Percentiles rank a stretch among this genome's conserved stretches.
Conservation (phyloP, 2,113 vertebrate species). For the Okapia johnstoni region DNA sequence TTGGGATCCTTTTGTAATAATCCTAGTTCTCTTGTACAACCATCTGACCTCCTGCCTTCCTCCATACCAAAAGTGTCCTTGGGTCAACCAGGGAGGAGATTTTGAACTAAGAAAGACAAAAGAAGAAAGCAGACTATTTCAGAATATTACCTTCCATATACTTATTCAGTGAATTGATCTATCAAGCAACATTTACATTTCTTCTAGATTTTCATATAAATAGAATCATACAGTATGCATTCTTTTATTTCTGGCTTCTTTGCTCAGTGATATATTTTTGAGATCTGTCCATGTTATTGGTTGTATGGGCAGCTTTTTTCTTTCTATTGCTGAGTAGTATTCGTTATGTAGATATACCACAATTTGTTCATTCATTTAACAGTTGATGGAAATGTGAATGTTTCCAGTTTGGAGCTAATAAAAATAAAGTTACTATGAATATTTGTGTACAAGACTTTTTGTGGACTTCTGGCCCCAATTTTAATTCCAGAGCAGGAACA, state of each 20-base stretch:
- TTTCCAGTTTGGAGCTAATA: background rate
- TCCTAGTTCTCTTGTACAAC: background rate
- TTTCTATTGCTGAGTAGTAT: background rate
- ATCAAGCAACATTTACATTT: background rate
- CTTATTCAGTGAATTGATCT: background rate
- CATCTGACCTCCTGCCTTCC: background rate
- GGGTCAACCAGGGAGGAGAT: background rate
- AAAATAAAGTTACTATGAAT: background rate
- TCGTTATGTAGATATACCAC: background rate
- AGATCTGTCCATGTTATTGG: background rate
- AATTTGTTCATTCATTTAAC: background rate
- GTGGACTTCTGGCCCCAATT: conserved; percentile 12
- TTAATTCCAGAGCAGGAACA: background rate
- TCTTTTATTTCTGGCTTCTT: background rate
- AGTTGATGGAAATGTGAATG: background rate
- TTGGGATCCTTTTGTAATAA: background rate
- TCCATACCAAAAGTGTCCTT: background rate
- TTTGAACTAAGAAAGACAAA: background rate
- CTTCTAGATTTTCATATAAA: background rate
- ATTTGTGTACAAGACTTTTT: background rate
- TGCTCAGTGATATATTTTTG: background rate
- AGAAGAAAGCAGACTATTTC: background rate
- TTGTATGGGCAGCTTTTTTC: background rate
- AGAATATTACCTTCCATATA: background rate
- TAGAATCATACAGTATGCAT: background rate